A percentile compares a stretch with the other conserved stretches of the same genome.
phyloP scores from a whole-genome alignment of 2,797 vertebrate species.

The Lepus oiostolus region DNA sequence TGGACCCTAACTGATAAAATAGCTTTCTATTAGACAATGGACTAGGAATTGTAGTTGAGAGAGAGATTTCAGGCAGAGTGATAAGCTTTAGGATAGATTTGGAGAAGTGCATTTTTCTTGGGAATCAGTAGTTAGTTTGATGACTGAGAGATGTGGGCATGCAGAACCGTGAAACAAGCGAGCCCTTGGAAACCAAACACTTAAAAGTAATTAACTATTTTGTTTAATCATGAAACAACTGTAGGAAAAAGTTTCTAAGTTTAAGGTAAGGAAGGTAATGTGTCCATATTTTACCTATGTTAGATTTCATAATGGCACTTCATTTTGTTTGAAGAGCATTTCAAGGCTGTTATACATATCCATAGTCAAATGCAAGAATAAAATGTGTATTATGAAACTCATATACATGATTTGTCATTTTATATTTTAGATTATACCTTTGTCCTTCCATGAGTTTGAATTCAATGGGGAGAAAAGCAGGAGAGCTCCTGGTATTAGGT shows the following conservation, averaged over 20 bases:
- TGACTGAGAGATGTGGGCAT: neutral
- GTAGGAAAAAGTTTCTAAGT: constrained; percentile 51
- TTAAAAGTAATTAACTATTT: constrained; percentile 64
- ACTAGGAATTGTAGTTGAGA: neutral
- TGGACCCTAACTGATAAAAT: constrained; percentile 43
- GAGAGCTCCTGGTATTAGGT: constrained; percentile 85
- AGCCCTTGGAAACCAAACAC: constrained; percentile 47
- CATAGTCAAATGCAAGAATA: constrained; percentile 82
- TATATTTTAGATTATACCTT: constrained; percentile 86
- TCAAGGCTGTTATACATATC: constrained; percentile 77
- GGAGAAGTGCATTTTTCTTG: constrained; percentile 39
- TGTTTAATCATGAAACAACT: constrained; percentile 63
- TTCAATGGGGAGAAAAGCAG: constrained; percentile 84
- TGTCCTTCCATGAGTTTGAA: constrained; percentile 85
- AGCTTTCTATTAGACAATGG: constrained; percentile 39
- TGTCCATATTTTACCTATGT: constrained; percentile 65
- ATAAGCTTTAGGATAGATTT: neutral
- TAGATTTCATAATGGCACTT: constrained; percentile 70
- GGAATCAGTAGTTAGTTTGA: constrained; percentile 20
- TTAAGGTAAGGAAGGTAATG: constrained; percentile 63
- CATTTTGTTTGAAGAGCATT: constrained; percentile 78
- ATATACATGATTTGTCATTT: constrained; percentile 86
- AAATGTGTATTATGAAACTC: constrained; percentile 84
- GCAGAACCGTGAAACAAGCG: constrained; percentile 3
- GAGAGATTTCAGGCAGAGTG: constrained; percentile 12